Percentiles rank a stretch among this genome's conserved stretches.
These are phyloP conservation scores for Macquaria australasica DNA, from an alignment of 2,113 vertebrate genomes.

Conservation along the genomic window DNA sequence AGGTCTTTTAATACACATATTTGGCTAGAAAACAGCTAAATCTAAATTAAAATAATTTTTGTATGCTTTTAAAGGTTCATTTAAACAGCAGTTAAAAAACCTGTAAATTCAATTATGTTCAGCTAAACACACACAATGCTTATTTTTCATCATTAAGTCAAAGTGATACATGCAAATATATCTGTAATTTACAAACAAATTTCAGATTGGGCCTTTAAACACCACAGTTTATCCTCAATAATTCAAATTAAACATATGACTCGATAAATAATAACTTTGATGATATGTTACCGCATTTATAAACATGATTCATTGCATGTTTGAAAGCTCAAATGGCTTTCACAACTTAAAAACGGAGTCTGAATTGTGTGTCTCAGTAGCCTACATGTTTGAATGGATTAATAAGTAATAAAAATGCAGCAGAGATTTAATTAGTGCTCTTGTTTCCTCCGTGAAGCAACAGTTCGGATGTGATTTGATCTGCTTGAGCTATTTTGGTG, in stretches of 20 bases:
- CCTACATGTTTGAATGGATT: constrained; percentile 18
- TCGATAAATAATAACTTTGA: constrained; percentile 14
- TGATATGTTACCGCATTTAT: not conserved
- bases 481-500: constrained; percentile 7
- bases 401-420: constrained; percentile 47
- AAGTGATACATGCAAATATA: constrained; percentile 1
- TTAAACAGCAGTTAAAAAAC: not conserved
- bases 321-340: not conserved
- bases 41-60: not conserved
- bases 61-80: not conserved
- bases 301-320: not conserved
- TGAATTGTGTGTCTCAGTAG: not conserved
- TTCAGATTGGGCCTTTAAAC: not conserved
- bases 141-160: constrained; percentile 16
- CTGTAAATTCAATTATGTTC: constrained; percentile 5
- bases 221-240: not conserved
- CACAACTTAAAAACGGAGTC: not conserved
- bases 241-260: constrained; percentile 14
- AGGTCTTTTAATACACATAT: not conserved
- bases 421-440: constrained; percentile 53
- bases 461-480: constrained; percentile 40
- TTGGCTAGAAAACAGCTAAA: not conserved
- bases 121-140: not conserved
- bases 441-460: constrained; percentile 46
- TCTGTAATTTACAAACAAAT: not conserved